Percentiles rank a stretch among this genome's conserved stretches.
phyloP scores from a whole-genome alignment of 1,140 invertebrate genomes.

The Halictus rubicundus region DNA sequence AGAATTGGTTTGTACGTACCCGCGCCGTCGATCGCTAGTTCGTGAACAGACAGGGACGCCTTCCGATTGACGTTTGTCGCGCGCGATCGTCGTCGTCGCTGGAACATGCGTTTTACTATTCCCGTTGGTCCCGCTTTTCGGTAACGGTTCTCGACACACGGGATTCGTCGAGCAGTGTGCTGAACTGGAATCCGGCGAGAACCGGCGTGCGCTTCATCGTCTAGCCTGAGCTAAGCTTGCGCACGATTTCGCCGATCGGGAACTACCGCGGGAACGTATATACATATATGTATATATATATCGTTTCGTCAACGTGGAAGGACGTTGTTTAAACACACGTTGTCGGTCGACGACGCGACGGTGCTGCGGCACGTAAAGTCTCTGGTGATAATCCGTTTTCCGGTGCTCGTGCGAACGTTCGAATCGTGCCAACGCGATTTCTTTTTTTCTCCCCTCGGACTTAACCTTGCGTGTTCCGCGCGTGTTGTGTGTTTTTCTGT shows the following conservation, averaged over 20 bases:
- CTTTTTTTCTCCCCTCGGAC: neutral
- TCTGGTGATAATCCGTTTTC: neutral
- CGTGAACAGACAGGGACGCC: neutral
- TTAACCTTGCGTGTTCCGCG: neutral
- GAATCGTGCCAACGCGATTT: conserved; percentile 26
- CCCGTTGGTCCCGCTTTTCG: too few species aligned
- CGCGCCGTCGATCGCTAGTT: too few species aligned
- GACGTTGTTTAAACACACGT: too few species aligned
- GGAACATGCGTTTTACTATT: too few species aligned
- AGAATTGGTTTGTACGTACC: neutral
- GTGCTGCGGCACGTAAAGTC: neutral
- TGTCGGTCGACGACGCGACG: too few species aligned
- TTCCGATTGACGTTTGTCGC: neutral
- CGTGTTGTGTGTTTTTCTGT: conserved; percentile 18
- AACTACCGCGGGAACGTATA: neutral
- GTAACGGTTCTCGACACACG: too few species aligned
- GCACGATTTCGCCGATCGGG: conserved; percentile 3
- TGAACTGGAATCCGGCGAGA: too few species aligned
- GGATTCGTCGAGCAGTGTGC: too few species aligned
- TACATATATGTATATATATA: too few species aligned
- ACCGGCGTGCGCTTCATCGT: too few species aligned
- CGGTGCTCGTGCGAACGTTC: neutral
- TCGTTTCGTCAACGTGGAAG: neutral
- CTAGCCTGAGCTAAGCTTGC: too few species aligned
- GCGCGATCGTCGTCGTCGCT: too few species aligned